phyloP scores from a whole-genome alignment of 2,113 vertebrate genomes.

The Phoenicopterus ruber region DNA sequence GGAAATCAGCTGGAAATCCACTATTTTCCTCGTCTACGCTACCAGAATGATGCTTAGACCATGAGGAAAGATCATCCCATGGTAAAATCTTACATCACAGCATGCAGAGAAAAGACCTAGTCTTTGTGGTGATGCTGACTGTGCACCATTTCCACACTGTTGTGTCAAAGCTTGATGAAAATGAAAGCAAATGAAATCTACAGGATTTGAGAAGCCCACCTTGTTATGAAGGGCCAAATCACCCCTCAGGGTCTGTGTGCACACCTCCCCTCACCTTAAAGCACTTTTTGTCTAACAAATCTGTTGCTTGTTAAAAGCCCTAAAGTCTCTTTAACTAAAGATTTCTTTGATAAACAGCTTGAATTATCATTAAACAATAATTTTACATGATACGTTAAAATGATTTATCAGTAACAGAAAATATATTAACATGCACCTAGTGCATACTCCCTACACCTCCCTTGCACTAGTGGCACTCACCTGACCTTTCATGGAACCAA shows the following conservation, averaged over 20 bases:
- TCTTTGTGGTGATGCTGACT: not conserved
- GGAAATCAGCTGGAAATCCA: conserved; percentile 5
- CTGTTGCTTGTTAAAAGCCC: not conserved
- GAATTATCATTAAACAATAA: not conserved
- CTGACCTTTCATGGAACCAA: not conserved
- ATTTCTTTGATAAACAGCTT: not conserved
- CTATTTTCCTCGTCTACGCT: not conserved
- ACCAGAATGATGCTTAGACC: not conserved
- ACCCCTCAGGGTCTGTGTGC: not conserved
- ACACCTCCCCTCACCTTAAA: not conserved
- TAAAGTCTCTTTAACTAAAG: not conserved
- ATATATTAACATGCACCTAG: fast-evolving
- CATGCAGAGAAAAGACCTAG: not conserved
- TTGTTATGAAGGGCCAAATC: not conserved
- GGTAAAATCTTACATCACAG: not conserved
- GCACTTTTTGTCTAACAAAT: not conserved
- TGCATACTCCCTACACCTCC: not conserved
- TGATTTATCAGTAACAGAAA: not conserved
- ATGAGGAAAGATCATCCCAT: not conserved
- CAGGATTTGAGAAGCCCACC: not conserved
- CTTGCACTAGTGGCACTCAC: not conserved
- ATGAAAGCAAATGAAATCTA: not conserved
- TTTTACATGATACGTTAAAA: not conserved
- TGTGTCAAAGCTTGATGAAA: not conserved
- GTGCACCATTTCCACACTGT: not conserved